A percentile compares a stretch with the other conserved stretches of the same genome.
phyloP scores from a whole-genome alignment of 2,888 invertebrate genomes.

The Acrobasis repandana region DNA sequence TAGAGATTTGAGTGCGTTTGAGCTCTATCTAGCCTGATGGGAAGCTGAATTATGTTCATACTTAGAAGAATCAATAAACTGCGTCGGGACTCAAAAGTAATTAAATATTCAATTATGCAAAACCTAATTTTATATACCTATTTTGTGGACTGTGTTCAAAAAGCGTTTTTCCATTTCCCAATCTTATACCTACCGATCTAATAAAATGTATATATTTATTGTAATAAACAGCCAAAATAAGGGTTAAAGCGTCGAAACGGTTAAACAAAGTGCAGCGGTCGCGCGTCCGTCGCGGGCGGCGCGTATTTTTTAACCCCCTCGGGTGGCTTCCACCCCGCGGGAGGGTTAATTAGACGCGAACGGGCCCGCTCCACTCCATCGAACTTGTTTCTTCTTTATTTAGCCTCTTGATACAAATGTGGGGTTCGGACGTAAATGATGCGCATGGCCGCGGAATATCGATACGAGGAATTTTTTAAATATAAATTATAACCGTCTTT shows the following conservation, averaged over 20 bases:
- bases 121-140: too few species aligned
- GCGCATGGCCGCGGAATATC: slow-evolving; percentile 34
- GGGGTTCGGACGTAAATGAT: slow-evolving; percentile 40
- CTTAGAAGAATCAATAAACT: too few species aligned
- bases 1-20: too few species aligned
- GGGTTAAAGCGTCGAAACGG: slow-evolving; percentile 20
- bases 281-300: slow-evolving; percentile 48
- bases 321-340: slow-evolving; percentile 46
- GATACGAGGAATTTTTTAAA: background rate
- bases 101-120: too few species aligned
- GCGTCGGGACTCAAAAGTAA: too few species aligned
- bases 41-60: too few species aligned
- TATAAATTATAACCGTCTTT: too few species aligned
- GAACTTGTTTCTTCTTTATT: slow-evolving; percentile 82
- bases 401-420: slow-evolving; percentile 80
- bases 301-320: slow-evolving; percentile 67
- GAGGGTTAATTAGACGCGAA: slow-evolving; percentile 81
- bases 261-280: slow-evolving; percentile 26
- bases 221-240: background rate
- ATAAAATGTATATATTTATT: background rate
- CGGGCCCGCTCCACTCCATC: slow-evolving; percentile 78
- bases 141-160: too few species aligned
- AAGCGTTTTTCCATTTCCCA: too few species aligned
- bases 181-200: too few species aligned
- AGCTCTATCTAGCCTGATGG: too few species aligned